Conservation (phyloP, 2,113 vertebrate species). For the Lepidothrix coronata region DNA sequence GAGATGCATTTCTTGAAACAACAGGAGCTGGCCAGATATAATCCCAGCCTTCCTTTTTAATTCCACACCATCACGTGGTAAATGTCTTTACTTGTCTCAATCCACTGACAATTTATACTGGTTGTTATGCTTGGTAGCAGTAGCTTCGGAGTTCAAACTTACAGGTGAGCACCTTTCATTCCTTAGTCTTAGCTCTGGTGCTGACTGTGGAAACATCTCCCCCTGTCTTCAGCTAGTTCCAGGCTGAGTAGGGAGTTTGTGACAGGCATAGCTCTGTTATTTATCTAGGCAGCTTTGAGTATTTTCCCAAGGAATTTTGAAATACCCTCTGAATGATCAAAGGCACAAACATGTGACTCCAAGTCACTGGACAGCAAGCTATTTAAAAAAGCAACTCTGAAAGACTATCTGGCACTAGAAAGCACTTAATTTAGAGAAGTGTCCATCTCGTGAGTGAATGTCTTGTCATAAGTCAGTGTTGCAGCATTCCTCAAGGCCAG, state of each 20-base stretch:
- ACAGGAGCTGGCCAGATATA: not conserved
- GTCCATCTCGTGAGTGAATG: not conserved
- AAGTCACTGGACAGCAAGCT: not conserved
- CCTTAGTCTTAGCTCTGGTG: not conserved
- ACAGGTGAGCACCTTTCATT: not conserved
- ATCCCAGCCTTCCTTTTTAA: not conserved
- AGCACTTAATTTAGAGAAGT: conserved; percentile 24
- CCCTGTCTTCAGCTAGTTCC: conserved; percentile 14
- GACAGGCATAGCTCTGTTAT: not conserved
- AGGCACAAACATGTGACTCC: not conserved
- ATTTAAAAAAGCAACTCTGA: conserved; percentile 19
- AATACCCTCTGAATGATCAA: not conserved
- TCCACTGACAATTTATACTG: not conserved
- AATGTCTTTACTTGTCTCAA: not conserved
- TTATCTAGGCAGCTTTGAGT: not conserved
- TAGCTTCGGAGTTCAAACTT: not conserved
- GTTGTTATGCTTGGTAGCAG: not conserved
- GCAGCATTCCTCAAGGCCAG: not conserved
- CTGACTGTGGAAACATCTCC: conserved; percentile 34
- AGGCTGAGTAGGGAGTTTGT: not conserved
- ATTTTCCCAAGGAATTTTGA: conserved; percentile 26
- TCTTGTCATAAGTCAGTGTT: not conserved
- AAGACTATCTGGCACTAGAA: not conserved
- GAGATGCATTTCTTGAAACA: not conserved
- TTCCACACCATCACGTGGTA: not conserved